A percentile compares a stretch with the other conserved stretches of the same genome.
Evolutionary conservation across 1,140 invertebrate genomes (phyloP).

Genomic region (Metopolophium dirhodum): DNA sequence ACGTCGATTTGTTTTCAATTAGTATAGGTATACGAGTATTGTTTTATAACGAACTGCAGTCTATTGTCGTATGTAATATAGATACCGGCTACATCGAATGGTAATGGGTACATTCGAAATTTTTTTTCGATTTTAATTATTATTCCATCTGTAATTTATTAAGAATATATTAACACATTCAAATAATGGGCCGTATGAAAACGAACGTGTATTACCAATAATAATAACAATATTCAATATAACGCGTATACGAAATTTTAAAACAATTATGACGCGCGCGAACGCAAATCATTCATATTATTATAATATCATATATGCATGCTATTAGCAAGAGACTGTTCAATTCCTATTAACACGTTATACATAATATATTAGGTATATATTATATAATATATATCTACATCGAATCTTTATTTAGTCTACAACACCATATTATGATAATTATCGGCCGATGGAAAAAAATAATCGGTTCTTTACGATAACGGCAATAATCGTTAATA

Average conservation of each 20-base stretch:
- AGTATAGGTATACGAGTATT: not conserved
- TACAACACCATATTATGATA: not conserved
- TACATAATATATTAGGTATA: not conserved
- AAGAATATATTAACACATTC: not conserved
- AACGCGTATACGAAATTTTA: not conserved
- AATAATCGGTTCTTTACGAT: not conserved
- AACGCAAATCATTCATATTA: not conserved
- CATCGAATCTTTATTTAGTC: not conserved
- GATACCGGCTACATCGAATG: not conserved
- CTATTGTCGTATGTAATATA: not conserved
- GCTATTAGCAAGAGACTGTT: not conserved
- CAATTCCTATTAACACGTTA: not conserved
- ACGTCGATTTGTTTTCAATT: constrained; percentile 1
- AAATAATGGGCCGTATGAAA: not conserved
- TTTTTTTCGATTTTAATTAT: not conserved
- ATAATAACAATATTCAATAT: not conserved
- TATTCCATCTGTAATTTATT: not conserved
- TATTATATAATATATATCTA: too few relatives aligned
- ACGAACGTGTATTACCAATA: not conserved
- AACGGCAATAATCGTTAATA: constrained; percentile 14
- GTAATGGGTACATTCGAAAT: not conserved
- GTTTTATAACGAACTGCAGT: not conserved
- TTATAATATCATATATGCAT: not conserved
- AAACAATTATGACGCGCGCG: not conserved
- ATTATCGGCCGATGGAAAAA: not conserved